phyloP scores from a whole-genome alignment of 2,113 vertebrate genomes.

The Hydrochoerus hydrochaeris region DNA sequence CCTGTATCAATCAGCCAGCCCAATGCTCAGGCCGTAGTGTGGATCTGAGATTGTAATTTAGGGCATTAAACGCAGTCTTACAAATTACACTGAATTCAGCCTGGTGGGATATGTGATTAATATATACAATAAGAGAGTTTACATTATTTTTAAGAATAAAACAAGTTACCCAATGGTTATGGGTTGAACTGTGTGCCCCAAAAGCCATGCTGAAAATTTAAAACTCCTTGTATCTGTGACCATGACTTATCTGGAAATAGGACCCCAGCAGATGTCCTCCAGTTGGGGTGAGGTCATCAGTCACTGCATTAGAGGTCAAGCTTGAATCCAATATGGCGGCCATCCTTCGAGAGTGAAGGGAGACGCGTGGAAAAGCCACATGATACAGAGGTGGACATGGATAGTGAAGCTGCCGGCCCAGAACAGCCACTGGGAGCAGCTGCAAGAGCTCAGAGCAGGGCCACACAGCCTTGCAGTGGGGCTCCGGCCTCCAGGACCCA shows the following conservation, averaged over 20 bases:
- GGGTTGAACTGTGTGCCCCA: neutral
- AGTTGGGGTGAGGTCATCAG: neutral
- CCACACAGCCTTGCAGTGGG: neutral
- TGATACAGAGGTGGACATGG: neutral
- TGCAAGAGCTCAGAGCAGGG: no score
- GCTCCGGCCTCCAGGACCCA: neutral
- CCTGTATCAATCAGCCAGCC: no score
- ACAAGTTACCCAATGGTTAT: neutral
- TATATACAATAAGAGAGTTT: neutral
- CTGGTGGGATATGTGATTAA: no score
- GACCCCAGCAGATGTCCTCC: neutral
- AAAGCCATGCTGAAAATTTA: neutral
- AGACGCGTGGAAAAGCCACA: neutral
- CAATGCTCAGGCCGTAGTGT: accelerated
- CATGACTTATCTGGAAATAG: no score
- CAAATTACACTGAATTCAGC: neutral
- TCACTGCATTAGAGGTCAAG: neutral
- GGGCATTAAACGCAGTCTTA: neutral
- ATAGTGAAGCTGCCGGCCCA: neutral
- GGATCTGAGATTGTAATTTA: neutral
- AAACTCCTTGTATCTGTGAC: neutral
- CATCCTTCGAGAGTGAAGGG: neutral
- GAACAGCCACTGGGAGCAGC: neutral
- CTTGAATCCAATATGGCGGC: neutral
- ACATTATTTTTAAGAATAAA: neutral